phyloP scores from a whole-genome alignment of 2,113 vertebrate genomes.

The Typhlomys cinereus region DNA sequence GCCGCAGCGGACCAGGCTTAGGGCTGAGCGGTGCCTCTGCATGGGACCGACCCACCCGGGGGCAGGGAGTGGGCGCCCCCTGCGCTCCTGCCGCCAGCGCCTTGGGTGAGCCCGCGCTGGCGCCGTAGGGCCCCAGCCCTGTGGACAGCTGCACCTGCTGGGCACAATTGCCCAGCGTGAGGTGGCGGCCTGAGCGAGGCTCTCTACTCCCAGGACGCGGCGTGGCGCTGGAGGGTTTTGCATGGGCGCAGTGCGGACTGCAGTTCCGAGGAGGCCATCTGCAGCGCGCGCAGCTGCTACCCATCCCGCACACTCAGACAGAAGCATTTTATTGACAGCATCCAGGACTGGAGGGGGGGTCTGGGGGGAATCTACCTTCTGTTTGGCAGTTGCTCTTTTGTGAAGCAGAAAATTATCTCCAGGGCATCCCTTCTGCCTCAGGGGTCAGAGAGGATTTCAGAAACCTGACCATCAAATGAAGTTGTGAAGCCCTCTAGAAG shows the following conservation, averaged over 20 bases:
- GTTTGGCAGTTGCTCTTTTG: constrained; percentile 25
- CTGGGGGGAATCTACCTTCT: background rate
- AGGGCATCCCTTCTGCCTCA: background rate
- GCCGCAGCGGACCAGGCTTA: background rate
- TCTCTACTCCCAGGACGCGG: no score
- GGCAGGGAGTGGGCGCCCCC: background rate
- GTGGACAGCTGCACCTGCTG: background rate
- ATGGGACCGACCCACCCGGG: no score
- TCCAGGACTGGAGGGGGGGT: no score
- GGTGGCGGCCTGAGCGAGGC: background rate
- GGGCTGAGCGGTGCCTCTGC: no score
- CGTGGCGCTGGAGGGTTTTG: background rate
- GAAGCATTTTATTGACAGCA: background rate
- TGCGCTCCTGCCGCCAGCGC: accelerated
- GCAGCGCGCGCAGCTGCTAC: accelerated
- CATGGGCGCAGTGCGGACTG: background rate
- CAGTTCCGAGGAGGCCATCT: background rate
- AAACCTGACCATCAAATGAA: background rate
- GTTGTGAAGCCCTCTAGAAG: background rate
- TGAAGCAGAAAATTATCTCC: background rate
- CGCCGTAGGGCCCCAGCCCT: background rate
- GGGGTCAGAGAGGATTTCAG: background rate
- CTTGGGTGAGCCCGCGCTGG: background rate
- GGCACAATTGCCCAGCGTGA: background rate
- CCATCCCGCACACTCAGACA: background rate